Conservation (phyloP, 1,140 invertebrate genomes). For the Nasonia giraulti region DNA sequence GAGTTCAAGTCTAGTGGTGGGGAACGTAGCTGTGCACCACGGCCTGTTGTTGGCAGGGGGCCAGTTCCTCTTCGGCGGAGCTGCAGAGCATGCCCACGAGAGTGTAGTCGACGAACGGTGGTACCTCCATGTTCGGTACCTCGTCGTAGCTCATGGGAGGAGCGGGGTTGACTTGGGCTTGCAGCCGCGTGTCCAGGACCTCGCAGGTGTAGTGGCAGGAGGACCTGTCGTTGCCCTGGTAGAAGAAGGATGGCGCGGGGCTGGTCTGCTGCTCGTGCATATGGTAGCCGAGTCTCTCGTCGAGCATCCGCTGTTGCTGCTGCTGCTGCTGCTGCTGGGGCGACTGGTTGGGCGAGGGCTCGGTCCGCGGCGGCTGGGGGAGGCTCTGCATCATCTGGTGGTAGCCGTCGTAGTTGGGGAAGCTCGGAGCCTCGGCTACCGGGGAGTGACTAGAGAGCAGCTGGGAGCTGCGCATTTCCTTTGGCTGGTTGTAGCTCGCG, state of each 20-base stretch:
- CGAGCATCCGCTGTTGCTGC: constrained; percentile 55
- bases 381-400: constrained; percentile 55
- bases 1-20: constrained; percentile 61
- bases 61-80: constrained; percentile 61
- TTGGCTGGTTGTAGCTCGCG: constrained; percentile 52
- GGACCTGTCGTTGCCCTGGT: constrained; percentile 59
- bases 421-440: constrained; percentile 53
- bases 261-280: constrained; percentile 55
- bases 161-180: constrained; percentile 52
- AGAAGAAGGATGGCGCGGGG: constrained; percentile 65
- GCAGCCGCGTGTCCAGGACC: constrained; percentile 65
- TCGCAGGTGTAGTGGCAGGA: constrained; percentile 71
- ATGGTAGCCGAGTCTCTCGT: constrained; percentile 58
- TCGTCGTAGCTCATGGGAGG: constrained; percentile 56
- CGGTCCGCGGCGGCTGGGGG: constrained; percentile 26
- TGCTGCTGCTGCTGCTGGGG: constrained; percentile 43
- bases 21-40: constrained; percentile 65
- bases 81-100: constrained; percentile 71
- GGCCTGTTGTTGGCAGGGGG: constrained; percentile 36
- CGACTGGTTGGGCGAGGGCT: constrained; percentile 50
- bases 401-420: constrained; percentile 52
- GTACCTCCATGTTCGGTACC: constrained; percentile 65
- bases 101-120: constrained; percentile 71
- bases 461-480: constrained; percentile 47
- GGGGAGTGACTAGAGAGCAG: constrained; percentile 63